A percentile compares a stretch with the other conserved stretches of the same genome.
Conservation (phyloP, 2,113 vertebrate genomes). For the Corynorhinus townsendii region DNA sequence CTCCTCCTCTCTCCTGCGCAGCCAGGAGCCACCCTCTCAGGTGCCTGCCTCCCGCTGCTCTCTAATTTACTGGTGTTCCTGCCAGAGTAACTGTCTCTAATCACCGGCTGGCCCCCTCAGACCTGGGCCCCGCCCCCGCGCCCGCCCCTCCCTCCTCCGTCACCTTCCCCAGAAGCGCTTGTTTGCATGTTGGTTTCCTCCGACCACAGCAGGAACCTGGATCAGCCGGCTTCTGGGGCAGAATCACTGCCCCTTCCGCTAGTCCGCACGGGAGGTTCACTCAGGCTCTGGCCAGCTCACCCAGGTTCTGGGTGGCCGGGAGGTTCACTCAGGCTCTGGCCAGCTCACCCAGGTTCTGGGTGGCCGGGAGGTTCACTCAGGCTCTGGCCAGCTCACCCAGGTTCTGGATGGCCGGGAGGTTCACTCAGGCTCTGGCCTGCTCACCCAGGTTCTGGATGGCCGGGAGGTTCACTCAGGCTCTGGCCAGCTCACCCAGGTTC, state of each 20-base stretch:
- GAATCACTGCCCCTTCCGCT: not conserved
- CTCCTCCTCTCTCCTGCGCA: not conserved
- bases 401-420: not conserved
- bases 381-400: fast-evolving
- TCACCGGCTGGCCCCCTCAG: not conserved
- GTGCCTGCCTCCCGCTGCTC: not conserved
- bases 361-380: not conserved
- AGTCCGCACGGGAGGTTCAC: not conserved
- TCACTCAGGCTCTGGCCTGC: not conserved
- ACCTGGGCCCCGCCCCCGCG: not conserved
- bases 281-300: no score
- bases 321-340: not conserved
- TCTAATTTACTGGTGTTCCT: constrained; percentile 20
- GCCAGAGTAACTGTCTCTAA: constrained; percentile 33
- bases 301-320: no score
- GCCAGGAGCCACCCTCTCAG: not conserved
- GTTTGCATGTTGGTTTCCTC: no score
- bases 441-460: not conserved
- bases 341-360: not conserved
- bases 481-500: not conserved
- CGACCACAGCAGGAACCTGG: no score
- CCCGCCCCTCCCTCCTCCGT: not conserved
- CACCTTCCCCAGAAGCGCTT: no score
- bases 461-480: not conserved
- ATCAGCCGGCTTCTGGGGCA: not conserved